These are phyloP conservation scores for Caenorhabditis zanzibari DNA, from an alignment of 2,888 invertebrate genomes.

Conservation along the genomic window DNA sequence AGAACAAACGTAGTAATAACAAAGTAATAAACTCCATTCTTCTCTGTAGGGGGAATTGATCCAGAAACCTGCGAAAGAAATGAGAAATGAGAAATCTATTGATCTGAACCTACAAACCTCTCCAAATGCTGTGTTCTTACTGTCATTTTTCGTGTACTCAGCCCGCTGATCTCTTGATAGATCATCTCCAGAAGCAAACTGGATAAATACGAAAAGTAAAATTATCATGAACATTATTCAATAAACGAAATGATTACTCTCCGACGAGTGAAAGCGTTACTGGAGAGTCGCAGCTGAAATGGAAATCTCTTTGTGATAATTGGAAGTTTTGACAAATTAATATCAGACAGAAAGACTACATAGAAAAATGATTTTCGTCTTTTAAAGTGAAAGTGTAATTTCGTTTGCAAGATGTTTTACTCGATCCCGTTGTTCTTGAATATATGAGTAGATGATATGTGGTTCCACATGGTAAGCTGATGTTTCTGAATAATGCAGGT, in stretches of 20 bases:
- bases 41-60: constrained; percentile 37
- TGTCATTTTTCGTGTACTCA: background rate
- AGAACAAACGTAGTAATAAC: constrained; percentile 44
- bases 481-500: no score
- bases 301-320: background rate
- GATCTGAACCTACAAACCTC: constrained; percentile 6
- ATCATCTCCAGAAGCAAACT: background rate
- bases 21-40: constrained; percentile 49
- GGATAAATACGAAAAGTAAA: background rate
- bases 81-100: no score
- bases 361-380: no score
- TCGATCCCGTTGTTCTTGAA: no score
- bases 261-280: background rate
- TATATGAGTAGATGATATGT: no score
- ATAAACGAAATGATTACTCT: background rate
- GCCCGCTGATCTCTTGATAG: background rate
- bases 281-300: background rate
- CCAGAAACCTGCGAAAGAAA: constrained; percentile 9
- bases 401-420: no score
- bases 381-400: no score
- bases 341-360: background rate
- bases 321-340: background rate
- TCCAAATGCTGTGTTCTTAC: background rate
- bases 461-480: no score
- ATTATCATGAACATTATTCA: background rate